Evolutionary conservation across 1,140 invertebrate species (phyloP), one percentile per base, ranked within the genome.

Genomic region (Saccostrea glomerata): DNA sequence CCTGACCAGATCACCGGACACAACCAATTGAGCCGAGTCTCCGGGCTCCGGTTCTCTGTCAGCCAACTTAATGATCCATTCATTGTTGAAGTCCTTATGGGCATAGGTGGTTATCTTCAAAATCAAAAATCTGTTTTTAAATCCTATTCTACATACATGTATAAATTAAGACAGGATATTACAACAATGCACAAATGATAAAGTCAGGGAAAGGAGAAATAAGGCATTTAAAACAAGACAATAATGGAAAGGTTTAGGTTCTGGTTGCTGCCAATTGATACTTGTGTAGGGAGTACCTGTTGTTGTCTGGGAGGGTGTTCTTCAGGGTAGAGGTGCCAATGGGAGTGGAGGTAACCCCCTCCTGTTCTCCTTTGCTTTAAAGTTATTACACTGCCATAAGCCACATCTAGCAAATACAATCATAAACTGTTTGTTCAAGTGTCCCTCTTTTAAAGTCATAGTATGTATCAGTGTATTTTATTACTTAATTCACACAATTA

Each of bases 51-150:
- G 40, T 23, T 92, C 88, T 55, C 63, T 87, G 63, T 91, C 89
- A 13, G 91, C 88, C 77, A 97, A 97, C 94, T 98, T 98, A 15
- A 99, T 96, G 0, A 97, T 91, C 97, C 98, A 99, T 89, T 97
- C 96, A 95, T 99, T 99, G 93, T 99, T 99, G 85, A 98, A 98
- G 95, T 99, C 98, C 95, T 99, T 99, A 94, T 99, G 98, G 0
- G 98, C 98, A 94, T 99, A 99, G 0, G 98, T 98, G 25, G 98
- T 99, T 82, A 99, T 97, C 97, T 98, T 90, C 94, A 90, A 89
- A 60, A 77, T 20, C 17, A 63, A n/a, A 17, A 60, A 20, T 63
- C 17, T n/a, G 0, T 63, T 2, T 20, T 63, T 63, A 63, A 63
- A 63, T 63, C 17, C 17, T 6, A 58, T 13, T 58, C 56, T 58